phyloP scores from a whole-genome alignment of 2,797 vertebrate species.

The Helostoma temminkii region DNA sequence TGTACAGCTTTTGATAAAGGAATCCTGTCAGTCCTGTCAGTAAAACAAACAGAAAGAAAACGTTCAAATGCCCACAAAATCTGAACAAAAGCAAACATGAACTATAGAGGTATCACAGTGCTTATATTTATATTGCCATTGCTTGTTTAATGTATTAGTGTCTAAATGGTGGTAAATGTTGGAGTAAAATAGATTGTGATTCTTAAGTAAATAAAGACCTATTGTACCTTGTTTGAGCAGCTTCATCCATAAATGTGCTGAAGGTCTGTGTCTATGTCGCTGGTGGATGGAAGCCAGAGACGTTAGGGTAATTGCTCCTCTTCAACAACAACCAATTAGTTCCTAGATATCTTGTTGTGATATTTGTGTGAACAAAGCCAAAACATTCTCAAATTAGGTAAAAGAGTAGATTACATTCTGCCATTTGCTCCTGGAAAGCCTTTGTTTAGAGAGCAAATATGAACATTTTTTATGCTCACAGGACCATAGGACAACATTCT shows the following conservation, averaged over 20 bases:
- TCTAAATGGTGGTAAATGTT: not conserved
- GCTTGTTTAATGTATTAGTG: not conserved
- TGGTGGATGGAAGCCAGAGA: constrained; percentile 7
- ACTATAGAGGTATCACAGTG: not conserved
- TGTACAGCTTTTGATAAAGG: too few species aligned
- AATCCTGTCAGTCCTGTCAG: too few species aligned
- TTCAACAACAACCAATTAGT: constrained; percentile 6
- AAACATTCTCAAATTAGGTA: constrained; percentile 7
- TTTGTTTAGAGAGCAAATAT: constrained; percentile 2
- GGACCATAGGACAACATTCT: not conserved
- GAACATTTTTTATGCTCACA: not conserved
- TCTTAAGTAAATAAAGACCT: not conserved
- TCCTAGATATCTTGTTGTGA: constrained; percentile 2
- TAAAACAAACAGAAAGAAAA: too few species aligned
- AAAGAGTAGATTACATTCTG: not conserved
- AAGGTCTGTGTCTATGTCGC: constrained; percentile 3
- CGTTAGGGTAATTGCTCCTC: constrained; percentile 15
- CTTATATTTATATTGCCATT: not conserved
- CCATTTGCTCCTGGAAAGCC: not conserved
- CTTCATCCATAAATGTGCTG: constrained; percentile 7
- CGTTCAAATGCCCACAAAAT: not conserved
- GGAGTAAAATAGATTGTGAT: not conserved
- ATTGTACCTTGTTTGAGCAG: too few species aligned
- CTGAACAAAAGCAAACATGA: not conserved
- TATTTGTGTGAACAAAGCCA: constrained; percentile 31